Conservation (phyloP, 2,797 vertebrate species). For the Gambusia yucatana region DNA sequence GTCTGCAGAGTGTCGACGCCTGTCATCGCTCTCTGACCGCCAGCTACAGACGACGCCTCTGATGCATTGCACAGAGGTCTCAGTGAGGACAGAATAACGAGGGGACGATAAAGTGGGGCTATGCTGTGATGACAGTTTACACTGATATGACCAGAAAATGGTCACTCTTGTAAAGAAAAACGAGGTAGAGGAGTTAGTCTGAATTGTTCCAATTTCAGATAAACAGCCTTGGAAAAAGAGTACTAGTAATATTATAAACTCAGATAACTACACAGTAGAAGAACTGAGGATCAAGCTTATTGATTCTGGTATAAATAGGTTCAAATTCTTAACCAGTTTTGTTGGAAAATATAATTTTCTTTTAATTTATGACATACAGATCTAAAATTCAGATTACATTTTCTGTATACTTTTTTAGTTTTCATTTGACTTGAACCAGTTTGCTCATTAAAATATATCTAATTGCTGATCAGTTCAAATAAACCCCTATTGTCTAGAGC, state of each 20-base stretch:
- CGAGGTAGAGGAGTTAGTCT: neutral
- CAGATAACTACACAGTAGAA: neutral
- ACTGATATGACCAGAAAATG: neutral
- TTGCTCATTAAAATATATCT: neutral
- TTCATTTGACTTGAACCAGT: neutral
- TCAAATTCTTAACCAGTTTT: neutral
- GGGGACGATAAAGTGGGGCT: conserved; percentile 8
- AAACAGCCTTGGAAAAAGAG: neutral
- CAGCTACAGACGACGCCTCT: conserved; percentile 33
- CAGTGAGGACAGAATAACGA: conserved; percentile 46
- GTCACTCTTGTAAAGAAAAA: neutral
- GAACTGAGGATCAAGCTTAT: neutral
- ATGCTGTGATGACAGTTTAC: conserved; percentile 1
- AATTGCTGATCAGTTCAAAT: neutral
- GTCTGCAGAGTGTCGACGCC: conserved; percentile 29
- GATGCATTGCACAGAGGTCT: conserved; percentile 52
- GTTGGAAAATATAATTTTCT: neutral
- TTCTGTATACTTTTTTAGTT: neutral
- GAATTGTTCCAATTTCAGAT: conserved; percentile 1
- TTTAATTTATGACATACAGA: neutral
- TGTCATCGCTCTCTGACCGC: conserved; percentile 21
- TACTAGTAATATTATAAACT: neutral
- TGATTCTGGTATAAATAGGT: neutral
- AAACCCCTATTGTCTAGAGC: neutral
- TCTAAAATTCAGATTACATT: neutral